Percentiles rank a stretch among this genome's conserved stretches.
Evolutionary conservation across 2,888 invertebrate species (phyloP).

Genomic region (Drosophila kuntzei): DNA sequence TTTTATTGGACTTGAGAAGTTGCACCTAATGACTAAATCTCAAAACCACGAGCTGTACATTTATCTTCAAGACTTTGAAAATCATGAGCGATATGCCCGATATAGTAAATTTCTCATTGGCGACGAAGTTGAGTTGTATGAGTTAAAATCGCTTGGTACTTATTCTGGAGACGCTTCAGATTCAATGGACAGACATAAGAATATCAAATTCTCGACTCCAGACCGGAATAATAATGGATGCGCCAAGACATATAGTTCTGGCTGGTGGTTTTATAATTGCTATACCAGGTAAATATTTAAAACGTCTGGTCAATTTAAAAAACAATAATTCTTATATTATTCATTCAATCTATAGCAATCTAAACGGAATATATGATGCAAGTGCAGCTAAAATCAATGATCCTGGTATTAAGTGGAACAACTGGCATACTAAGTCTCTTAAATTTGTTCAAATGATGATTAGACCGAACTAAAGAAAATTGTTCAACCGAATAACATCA

Average conservation of each 20-base stretch:
- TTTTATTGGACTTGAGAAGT: slow-evolving; percentile 90
- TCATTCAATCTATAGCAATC: neutral
- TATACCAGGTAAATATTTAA: slow-evolving; percentile 86
- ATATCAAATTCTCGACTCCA: slow-evolving; percentile 88
- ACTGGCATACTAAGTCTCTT: neutral
- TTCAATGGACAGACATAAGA: slow-evolving; percentile 88
- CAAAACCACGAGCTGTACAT: slow-evolving; percentile 87
- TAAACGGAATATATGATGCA: neutral
- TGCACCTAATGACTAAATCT: slow-evolving; percentile 85
- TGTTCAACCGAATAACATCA: neutral
- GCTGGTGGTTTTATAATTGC: slow-evolving; percentile 91
- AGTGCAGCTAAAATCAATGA: neutral
- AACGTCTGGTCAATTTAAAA: no score
- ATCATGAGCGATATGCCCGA: slow-evolving; percentile 87
- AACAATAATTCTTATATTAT: neutral
- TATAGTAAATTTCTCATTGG: slow-evolving; percentile 89
- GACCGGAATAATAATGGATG: slow-evolving; percentile 89
- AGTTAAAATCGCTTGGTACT: slow-evolving; percentile 88
- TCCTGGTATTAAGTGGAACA: neutral
- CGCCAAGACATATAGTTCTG: slow-evolving; percentile 88
- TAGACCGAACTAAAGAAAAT: neutral
- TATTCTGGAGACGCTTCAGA: slow-evolving; percentile 89
- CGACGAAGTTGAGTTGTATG: slow-evolving; percentile 88
- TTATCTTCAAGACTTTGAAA: slow-evolving; percentile 88
- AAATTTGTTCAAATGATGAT: neutral